These are phyloP conservation scores for Zoanthus sociatus DNA, from an alignment of 92 coral and sea anemone genomes.

Conservation along the genomic window DNA sequence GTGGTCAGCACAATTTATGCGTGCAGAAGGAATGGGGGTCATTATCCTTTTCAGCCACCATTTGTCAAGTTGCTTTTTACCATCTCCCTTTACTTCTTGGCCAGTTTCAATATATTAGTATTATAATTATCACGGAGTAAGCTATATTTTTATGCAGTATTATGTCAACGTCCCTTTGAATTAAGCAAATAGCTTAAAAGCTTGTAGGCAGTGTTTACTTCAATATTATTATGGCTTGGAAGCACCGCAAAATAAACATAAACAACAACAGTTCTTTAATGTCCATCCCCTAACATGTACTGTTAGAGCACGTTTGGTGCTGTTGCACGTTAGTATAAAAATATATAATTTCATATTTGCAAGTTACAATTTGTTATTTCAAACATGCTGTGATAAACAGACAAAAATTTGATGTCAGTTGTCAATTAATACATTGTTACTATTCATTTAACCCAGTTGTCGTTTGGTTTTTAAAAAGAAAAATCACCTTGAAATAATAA, in stretches of 20 bases:
- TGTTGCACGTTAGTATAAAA: neutral
- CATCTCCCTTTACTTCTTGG: neutral
- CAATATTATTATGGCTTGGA: slow-evolving; percentile 9
- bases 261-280: neutral
- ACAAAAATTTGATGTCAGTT: neutral
- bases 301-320: slow-evolving; percentile 1
- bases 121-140: neutral
- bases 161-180: slow-evolving; percentile 2
- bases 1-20: slow-evolving; percentile 1
- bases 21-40: neutral
- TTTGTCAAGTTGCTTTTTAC: neutral
- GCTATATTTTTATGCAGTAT: neutral
- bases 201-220: slow-evolving; percentile 1
- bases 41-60: neutral
- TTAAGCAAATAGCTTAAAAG: slow-evolving; percentile 7
- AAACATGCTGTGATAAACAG: slow-evolving; percentile 3
- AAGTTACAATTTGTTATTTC: slow-evolving; percentile 2
- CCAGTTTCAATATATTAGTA: slow-evolving; percentile 10
- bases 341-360: slow-evolving; percentile 3
- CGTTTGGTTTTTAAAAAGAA: neutral
- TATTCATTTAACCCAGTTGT: slow-evolving; percentile 8
- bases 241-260: neutral
- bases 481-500: neutral
- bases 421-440: neutral
- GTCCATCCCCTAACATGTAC: slow-evolving; percentile 3